phyloP scores from a whole-genome alignment of 1,140 invertebrate species.

The Drosophila pseudoobscura region DNA sequence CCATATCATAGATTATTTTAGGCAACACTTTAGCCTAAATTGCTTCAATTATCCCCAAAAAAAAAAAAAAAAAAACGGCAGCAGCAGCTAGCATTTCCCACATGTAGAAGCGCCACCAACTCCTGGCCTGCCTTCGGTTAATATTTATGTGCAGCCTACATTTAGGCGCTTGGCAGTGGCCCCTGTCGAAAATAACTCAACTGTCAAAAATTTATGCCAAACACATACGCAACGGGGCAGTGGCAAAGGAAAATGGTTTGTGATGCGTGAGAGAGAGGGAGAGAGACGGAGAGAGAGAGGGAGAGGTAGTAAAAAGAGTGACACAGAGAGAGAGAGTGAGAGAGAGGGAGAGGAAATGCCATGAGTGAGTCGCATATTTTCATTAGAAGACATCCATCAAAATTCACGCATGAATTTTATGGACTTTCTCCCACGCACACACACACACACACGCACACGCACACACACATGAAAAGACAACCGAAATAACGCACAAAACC shows the following conservation, averaged over 20 bases:
- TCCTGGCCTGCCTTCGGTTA: constrained; percentile 1
- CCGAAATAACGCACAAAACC: constrained; percentile 1
- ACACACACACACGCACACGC: constrained; percentile 30
- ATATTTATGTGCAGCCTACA: constrained; percentile 70
- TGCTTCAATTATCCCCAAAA: constrained; percentile 56
- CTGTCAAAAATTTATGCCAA: constrained; percentile 69
- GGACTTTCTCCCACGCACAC: constrained; percentile 53
- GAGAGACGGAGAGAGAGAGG: not conserved
- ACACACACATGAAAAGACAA: not conserved
- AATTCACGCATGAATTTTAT: constrained; percentile 71
- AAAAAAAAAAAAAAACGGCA: constrained; percentile 22
- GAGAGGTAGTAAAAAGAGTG: too few species aligned
- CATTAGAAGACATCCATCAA: constrained; percentile 74
- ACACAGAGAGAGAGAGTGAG: not conserved
- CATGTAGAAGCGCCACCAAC: not conserved
- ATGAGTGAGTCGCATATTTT: constrained; percentile 59
- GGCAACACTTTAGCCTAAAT: constrained; percentile 29
- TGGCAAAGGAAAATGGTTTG: constrained; percentile 3
- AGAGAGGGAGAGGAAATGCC: not conserved
- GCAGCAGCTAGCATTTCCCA: too few species aligned
- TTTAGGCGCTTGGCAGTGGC: constrained; percentile 44
- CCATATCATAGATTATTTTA: too few species aligned
- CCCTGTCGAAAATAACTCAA: constrained; percentile 68
- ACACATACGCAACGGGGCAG: constrained; percentile 41
- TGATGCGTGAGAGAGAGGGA: constrained; percentile 29